Base-by-base conservation (phyloP, 2,113 vertebrate genomes). In the Bagarius yarrelli region DNA sequence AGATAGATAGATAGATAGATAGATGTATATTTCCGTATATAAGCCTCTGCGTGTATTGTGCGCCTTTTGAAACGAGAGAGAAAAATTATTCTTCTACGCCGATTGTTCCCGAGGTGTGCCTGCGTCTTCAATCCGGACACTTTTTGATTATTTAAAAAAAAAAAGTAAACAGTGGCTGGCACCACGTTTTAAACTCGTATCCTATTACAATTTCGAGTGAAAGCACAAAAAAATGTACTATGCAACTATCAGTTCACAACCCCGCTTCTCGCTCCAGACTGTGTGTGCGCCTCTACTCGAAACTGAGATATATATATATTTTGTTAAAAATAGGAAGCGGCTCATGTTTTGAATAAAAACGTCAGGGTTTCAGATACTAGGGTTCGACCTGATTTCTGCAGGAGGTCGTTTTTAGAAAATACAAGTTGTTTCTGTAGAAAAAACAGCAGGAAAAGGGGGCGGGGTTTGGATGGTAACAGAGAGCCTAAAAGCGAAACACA, bases 241-340 rank as follows among this genome's bases (percentile, higher is more conserved):
- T 81, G 80, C 80, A 81, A 81, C 64, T 67, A 50, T 70, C 50
- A 72, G 9, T 72, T 21, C 25, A 52, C 50, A 5, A 3, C 18
- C 8, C 53, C 16, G 67, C 5, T 40, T 14, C 11, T 15, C 8
- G 4, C 69, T 71, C 23, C 11, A 71, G 44, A 3, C 44, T 16
- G 66, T 27, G 36, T 40, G 21, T 15, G 15, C 4, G 14, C 34
- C 50, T 56, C 21, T 19, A 27, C 27, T 71, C 18, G 25, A 19
- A 21, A 12, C 15, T 8, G 8, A 53, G 8, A 71, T 11, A 5
- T 12, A 64, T 64, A 55, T 55, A 55, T 55, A 55, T n/a, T n/a
- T n/a, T n/a, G n/a, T n/a, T n/a, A n/a, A n/a, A n/a, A n/a, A n/a
- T n/a, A n/a, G n/a, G n/a, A n/a, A n/a, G n/a, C n/a, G n/a, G n/a